Conservation (phyloP, 2,888 invertebrate genomes). For the Nomada hirtipes region DNA sequence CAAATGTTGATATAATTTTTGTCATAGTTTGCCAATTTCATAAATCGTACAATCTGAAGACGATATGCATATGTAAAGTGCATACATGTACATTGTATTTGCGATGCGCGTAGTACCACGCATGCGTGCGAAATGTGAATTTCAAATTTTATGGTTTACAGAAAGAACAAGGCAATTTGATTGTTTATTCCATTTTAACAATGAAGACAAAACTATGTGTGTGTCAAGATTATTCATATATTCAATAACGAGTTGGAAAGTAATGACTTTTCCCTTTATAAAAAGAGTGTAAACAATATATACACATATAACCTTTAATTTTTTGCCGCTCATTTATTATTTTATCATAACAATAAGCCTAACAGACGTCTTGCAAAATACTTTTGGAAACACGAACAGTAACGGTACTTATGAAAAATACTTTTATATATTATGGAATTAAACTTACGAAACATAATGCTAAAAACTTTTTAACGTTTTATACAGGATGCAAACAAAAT, state of each 20-base stretch:
- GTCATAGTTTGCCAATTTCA: no score
- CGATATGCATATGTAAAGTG: neutral
- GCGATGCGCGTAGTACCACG: neutral
- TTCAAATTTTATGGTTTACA: slow-evolving; percentile 1
- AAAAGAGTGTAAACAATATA: slow-evolving; percentile 35
- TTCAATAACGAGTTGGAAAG: slow-evolving; percentile 63
- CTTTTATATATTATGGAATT: neutral
- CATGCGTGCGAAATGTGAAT: neutral
- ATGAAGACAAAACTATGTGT: slow-evolving; percentile 43
- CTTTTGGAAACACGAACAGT: neutral
- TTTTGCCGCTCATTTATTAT: neutral
- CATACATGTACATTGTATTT: neutral
- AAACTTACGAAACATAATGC: neutral
- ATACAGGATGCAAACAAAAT: neutral
- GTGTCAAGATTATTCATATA: slow-evolving; percentile 64
- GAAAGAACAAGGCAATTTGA: neutral
- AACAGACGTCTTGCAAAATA: neutral
- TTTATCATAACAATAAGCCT: neutral
- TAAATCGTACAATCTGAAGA: no score
- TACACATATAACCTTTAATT: slow-evolving; percentile 15
- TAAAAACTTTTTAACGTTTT: no score
- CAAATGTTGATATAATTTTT: no score
- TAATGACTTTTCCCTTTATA: slow-evolving; percentile 42
- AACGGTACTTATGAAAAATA: neutral
- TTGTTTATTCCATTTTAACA: neutral